Evolutionary conservation across 1,140 invertebrate species (phyloP), one percentile per base, ranked within the genome.

Genomic region (Heliconius hewitsoni): DNA sequence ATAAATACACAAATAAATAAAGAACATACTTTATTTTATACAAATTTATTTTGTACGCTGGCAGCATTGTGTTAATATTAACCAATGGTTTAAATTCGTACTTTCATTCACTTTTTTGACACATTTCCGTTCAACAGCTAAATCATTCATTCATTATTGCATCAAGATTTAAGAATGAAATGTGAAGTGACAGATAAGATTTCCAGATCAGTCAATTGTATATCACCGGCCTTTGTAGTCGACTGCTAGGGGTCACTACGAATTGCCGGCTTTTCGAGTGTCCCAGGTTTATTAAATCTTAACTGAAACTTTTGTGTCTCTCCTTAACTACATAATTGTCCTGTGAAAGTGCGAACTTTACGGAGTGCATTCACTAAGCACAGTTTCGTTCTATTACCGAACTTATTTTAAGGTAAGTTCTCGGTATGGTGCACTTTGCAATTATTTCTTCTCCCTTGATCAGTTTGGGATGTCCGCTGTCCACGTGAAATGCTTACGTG

Each of bases 241-340:
- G 91, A 89, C 90, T 91, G 79, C 78, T 81, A 85, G 79, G 81
- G 83, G 89, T 91, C 91, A 90, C 89, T 93, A 90, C 87, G 77
- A 80, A 50, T 87, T 82, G 85, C 91, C 90, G 91, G 90, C 87
- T 60, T 88, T 87, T 91, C 89, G 81, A 88, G 89, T 92, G 89
- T 83, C 70, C 81, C 76, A 87, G 78, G 85, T 87, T 60, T 76
- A 79, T 76, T 72, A 80, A 79, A 78, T 82, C 75, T 83, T 81
- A 83, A 80, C 50, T 57, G 81, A 73, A 86, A 84, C 72, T 84
- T 77, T 87, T 83, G 81, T 84, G 76, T 85, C 85, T 83, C 80
- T 78, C 74, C 80, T 83, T 79, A 78, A 76, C 76, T 79, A 89
- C 79, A 85, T 82, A 73, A 57, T 77, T 76, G 71, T 76, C 83